Base-by-base conservation (phyloP, 2,113 vertebrate genomes). In the Myxocyprinus asiaticus region DNA sequence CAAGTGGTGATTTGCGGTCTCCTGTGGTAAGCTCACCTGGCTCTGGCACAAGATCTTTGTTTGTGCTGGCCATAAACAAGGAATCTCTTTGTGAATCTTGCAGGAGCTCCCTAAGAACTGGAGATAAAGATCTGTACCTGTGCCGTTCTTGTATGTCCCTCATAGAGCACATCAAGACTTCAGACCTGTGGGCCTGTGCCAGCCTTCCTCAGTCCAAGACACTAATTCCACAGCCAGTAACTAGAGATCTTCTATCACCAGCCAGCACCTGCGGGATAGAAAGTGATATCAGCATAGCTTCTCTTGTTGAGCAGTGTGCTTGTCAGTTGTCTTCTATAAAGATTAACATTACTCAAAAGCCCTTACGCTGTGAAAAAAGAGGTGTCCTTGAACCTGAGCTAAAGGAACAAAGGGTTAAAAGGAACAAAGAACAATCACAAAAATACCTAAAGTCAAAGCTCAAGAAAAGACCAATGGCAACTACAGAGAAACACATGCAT, bases 301-400 rank as follows among this genome's bases (percentile, higher is more conserved):
- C 92, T 6, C 71, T 90, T 33, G 63, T 95, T 56, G 88, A 90
- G 63, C 87, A 10, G 59, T 94, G 93, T 58, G 86, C 91, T 44
- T 83, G 89, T 45, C 91, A 89, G 9, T 83, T 93, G 72, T 91
- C 92, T 77, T 93, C 92, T 3, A 17, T 94, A 78, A 89, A 93
- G 64, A 88, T 94, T 59, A 86, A 76, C 45, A 42, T 62, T 14
- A 65, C 70, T 65, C 62, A 68, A 58, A 43, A 69, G 62, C 65
- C n/a, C 6, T 61, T 73, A 15, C 56, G 78, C 43, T 59, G 53
- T 9, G 58, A 72, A 50, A 63, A 17, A 43, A 82, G 61, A 77
- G 61, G 74, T 11, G 17, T 33, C 9, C 9, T 58, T 12, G 48
- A 63, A 4, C 63, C 44, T 70, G 76, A n/a, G 10, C n/a, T n/a